Percentiles rank a stretch among this genome's conserved stretches.
Evolutionary conservation across 1,140 invertebrate species (phyloP).

Genomic region (Eubasilissa regina): DNA sequence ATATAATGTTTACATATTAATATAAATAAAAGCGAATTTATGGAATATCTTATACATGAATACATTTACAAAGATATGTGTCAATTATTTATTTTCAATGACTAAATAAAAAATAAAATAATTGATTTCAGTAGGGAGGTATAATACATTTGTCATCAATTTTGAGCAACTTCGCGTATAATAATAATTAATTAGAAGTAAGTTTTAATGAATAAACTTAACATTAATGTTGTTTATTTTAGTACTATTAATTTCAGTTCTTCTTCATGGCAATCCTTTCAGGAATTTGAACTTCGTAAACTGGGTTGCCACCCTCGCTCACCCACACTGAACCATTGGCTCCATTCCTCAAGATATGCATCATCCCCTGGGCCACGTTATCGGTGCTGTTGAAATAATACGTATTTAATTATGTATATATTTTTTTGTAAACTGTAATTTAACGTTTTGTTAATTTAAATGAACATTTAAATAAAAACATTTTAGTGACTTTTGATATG

Average conservation of each 20-base stretch:
- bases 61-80: background rate
- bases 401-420: too few relatives aligned
- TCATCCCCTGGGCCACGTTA: conserved; percentile 68
- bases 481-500: background rate
- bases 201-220: too few relatives aligned
- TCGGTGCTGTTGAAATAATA: conserved; percentile 67
- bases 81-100: conserved; percentile 2
- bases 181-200: background rate
- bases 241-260: background rate
- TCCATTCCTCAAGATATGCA: conserved; percentile 69
- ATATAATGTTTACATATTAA: too few relatives aligned
- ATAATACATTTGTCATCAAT: background rate
- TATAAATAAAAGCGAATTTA: too few relatives aligned
- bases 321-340: conserved; percentile 73
- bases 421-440: too few relatives aligned
- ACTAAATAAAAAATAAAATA: background rate
- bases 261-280: conserved; percentile 61
- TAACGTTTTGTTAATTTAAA: too few relatives aligned
- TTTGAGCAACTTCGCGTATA: background rate
- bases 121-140: background rate
- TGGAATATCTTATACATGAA: background rate
- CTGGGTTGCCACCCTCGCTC: conserved; percentile 68
- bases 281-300: conserved; percentile 71
- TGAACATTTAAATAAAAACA: background rate
- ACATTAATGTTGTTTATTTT: too few relatives aligned